Evolutionary conservation across 2,797 vertebrate genomes (phyloP), one percentile per base, ranked within the genome.

Genomic region (Lagodon rhomboides): DNA sequence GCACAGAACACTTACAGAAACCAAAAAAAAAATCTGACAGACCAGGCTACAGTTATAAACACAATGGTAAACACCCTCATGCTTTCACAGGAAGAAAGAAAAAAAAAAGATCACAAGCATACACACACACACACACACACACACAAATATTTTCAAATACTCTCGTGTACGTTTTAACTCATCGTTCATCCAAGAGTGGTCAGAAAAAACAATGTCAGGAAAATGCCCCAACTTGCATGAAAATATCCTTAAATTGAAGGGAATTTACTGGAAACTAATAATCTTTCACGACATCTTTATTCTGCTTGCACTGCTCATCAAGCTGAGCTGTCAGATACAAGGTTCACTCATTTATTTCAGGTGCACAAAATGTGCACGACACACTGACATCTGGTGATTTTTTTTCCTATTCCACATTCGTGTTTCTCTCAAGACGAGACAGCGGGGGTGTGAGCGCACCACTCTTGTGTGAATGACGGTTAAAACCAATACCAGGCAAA

Each of bases 401-500:
- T 30, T 58, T 66, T 50, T 65, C 72, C 49, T 46, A 44, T 43
- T 66, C n/a, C 78, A 77, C 34, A 79, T 68, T 66, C 34, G 34
- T 34, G 49, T 38, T 56, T 63, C 51, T 54, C 23, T 25, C 16
- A 7, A 30, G 67, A 73, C n/a, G 49, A 55, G 38, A 44, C 59
- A 59, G 75, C 5, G 13, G 50, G 20, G 16, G 17, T 43, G 62
- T 46, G 55, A 20, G 65, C 22, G 23, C 63, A 66, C 85, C 84
- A 92, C 92, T 93, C 90, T 88, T 87, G 83, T 64, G 86, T 82
- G 90, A 94, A 94, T 82, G 80, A 92, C 83, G 89, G 81, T 86
- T 95, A 89, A 96, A 96, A 95, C 94, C 75, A 82, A 91, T 76
- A 87, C 89, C 72, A 88, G 86, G 93, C 89, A 91, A 53, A 90